A percentile compares a stretch with the other conserved stretches of the same genome.
Evolutionary conservation across 2,888 invertebrate genomes (phyloP).

Genomic region (Alviniconcha strummeri): DNA sequence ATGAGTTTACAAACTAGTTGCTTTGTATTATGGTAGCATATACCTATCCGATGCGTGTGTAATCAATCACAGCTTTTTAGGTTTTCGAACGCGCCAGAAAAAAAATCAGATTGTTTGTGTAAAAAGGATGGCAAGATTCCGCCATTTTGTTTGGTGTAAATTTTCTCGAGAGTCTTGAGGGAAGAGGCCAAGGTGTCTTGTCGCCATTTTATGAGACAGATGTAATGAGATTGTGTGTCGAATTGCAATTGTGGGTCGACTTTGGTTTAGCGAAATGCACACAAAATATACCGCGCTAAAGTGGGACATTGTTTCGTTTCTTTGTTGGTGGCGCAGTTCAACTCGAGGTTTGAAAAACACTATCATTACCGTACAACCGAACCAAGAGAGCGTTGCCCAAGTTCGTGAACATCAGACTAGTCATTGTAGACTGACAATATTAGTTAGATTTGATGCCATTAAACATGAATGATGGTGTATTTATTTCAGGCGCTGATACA

Average conservation of each 20-base stretch:
- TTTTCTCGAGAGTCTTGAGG: not conserved
- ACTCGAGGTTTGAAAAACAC: too few relatives aligned
- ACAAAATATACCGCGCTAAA: too few relatives aligned
- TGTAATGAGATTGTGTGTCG: not conserved
- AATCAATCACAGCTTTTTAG: not conserved
- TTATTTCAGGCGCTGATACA: not conserved
- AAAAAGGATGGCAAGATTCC: conserved; percentile 10
- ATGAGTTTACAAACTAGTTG: not conserved
- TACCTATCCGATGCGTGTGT: not conserved
- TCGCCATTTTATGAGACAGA: conserved; percentile 8
- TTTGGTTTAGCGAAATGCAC: too few relatives aligned
- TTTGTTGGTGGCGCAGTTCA: too few relatives aligned
- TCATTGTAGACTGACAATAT: not conserved
- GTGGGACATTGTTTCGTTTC: too few relatives aligned
- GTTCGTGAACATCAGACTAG: too few relatives aligned
- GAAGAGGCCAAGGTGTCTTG: not conserved
- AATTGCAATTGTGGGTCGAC: not conserved
- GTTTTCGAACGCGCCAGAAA: not conserved
- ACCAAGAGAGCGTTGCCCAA: too few relatives aligned
- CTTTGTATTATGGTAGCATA: not conserved
- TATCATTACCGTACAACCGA: too few relatives aligned
- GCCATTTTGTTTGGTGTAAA: conserved; percentile 19
- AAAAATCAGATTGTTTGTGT: not conserved
- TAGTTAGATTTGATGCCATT: not conserved
- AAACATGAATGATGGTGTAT: not conserved